These are phyloP conservation scores for Melinaea marsaeus DNA, from an alignment of 2,888 invertebrate species.

Conservation along the genomic window DNA sequence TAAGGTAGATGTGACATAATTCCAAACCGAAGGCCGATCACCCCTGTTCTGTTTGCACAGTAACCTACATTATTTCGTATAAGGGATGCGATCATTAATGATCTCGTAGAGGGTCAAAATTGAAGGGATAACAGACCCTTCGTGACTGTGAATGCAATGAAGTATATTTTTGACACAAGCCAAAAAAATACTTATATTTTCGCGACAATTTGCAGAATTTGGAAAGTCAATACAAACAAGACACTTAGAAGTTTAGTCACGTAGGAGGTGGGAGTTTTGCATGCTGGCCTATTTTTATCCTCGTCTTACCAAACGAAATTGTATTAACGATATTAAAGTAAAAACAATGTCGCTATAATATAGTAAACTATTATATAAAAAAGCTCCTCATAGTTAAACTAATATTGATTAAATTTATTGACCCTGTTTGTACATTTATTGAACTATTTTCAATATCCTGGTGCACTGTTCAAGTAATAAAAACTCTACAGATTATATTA, in stretches of 20 bases:
- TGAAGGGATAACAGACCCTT: slow-evolving; percentile 60
- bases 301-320: slow-evolving; percentile 32
- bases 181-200: slow-evolving; percentile 44
- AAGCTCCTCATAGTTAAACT: not conserved
- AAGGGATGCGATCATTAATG: slow-evolving; percentile 75
- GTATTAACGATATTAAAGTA: slow-evolving; percentile 31
- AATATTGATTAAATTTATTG: too few relatives aligned
- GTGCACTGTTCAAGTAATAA: too few relatives aligned
- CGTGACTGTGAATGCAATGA: slow-evolving; percentile 73
- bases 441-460: too few relatives aligned
- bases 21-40: slow-evolving; percentile 50
- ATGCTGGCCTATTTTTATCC: slow-evolving; percentile 34
- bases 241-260: slow-evolving; percentile 37
- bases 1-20: slow-evolving; percentile 20
- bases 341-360: slow-evolving; percentile 24
- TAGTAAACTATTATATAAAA: slow-evolving; percentile 5
- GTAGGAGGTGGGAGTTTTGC: slow-evolving; percentile 33
- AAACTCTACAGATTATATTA: too few relatives aligned
- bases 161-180: slow-evolving; percentile 41
- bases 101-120: slow-evolving; percentile 62
- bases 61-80: slow-evolving; percentile 73
- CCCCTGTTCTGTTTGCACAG: slow-evolving; percentile 72
- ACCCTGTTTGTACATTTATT: too few relatives aligned
- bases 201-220: slow-evolving; percentile 45
- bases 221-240: slow-evolving; percentile 43